Base-by-base conservation (phyloP, 1,140 invertebrate species). In the Drosophila insularis region DNA sequence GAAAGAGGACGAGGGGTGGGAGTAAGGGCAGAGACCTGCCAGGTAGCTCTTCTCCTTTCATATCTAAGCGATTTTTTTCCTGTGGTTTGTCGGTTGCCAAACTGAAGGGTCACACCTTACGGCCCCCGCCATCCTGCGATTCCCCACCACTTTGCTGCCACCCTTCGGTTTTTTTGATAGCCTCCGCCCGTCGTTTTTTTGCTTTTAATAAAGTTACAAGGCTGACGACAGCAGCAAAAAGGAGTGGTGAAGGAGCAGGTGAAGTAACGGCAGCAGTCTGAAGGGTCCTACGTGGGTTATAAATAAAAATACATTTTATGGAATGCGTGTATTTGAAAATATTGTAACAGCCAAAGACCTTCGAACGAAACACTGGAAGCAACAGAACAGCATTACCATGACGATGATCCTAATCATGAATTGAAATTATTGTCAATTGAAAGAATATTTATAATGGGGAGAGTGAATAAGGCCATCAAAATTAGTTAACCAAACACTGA, bases 191-290 rank as follows among this genome's bases (percentile, higher is more conserved):
- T 19, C 43, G 17, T 56, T 56, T 66, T 46, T 60, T 55, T 73
- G 65, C 71, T 74, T 74, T 77, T 74, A 77, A 77, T 77, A 77
- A 69, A 77, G 74, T 69, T 66, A 77, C 74, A 77, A 74, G 73
- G 61, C 70, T 69, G 74, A 69, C 74, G 72, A 65, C 69, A 63
- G 73, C 62, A 72, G 66, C 60, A 46, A n/a, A 39, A 27, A 14
- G 32, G 27, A 7, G 35, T 55, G 37, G 13, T 21, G 37, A n/a
- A 10, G 13, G 19, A 14, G 37, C 43, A 11, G 46, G 27, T 27
- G 58, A 4, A 53, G 63, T 39, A 21, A 10, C 43, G 53, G 61
- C 10, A 39, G 35, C 54, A 17, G 43, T 46, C 14, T 46, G 43
- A 46, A 50, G 43, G 43, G 17, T 27, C 62, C 40, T 31, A 56